Evolutionary conservation across 1,140 invertebrate genomes (phyloP), one percentile per base, ranked within the genome.

Genomic region (Drosophila sproati): DNA sequence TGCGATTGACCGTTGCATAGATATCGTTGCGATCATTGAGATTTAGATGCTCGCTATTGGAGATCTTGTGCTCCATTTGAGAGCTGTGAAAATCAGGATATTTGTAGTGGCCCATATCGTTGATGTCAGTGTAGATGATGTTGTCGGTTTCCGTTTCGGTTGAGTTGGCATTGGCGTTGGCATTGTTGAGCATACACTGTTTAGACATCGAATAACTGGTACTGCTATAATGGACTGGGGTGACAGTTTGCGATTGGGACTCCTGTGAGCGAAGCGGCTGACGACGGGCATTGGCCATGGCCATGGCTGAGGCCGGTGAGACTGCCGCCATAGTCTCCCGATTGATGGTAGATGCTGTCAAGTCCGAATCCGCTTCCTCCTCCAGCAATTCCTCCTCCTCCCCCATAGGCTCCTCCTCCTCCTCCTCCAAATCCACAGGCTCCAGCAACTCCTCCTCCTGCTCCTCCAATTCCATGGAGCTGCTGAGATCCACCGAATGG

Each of bases 161-260:
- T 48, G 90, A 92, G 78, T 91, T 91, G 69, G 82, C 91, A 69
- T 91, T 92, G 39, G 82, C 91, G 70, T 91, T 92, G 39, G 82
- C 91, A 68, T 91, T 92, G 68, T 92, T 92, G 28, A 92, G 78
- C 87, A 92, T 91, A 77, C 83, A 91, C 79, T 92, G 91, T 70
- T 93, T 93, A 93, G 92, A 93, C 92, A 92, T 93, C 92, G 90
- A 93, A 93, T 92, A 93, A 73, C 73, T 92, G 73, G 92, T 92
- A 92, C 83, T 93, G 92, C 92, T 93, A 93, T 92, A 93, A 93
- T 91, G 92, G 80, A 88, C 82, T 92, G 87, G 92, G 69, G 87
- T 93, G 92, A 73, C 91, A 92, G 83, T 82, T 81, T 92, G 91
- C 57, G 91, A 92, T 91, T 92, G 91, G 87, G 85, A 90, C 85